phyloP scores from a whole-genome alignment of 53 echinoderm and acorn worm species.

The Echinometra lucunter region DNA sequence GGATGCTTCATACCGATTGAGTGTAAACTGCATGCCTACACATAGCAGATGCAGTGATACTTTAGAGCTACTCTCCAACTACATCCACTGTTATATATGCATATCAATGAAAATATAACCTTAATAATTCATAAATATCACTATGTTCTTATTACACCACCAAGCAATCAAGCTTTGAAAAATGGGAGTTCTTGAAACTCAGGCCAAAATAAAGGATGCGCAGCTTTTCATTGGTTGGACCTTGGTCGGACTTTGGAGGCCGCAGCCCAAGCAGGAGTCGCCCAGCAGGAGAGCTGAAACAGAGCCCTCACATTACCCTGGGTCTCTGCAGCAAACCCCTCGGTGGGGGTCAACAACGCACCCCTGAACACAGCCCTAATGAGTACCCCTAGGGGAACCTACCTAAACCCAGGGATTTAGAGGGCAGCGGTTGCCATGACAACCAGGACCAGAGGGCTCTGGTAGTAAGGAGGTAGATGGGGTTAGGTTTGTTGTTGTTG shows the following conservation, averaged over 20 bases:
- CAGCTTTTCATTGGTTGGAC: not conserved
- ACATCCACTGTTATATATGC: too few relatives aligned
- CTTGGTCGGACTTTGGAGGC: constrained; percentile 13
- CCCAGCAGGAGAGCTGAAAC: constrained; percentile 48
- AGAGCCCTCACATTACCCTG: constrained; percentile 37
- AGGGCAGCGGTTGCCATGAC: not conserved
- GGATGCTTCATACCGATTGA: not conserved
- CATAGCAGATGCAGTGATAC: too few relatives aligned
- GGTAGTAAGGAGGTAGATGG: not conserved
- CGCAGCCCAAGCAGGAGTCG: not conserved
- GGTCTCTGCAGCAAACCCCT: constrained; percentile 22
- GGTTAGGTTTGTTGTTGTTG: constrained; percentile 34
- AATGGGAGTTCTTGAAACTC: not conserved
- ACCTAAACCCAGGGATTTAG: constrained; percentile 16
- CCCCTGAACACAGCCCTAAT: constrained; percentile 52
- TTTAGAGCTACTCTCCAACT: too few relatives aligned
- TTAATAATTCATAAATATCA: too few relatives aligned
- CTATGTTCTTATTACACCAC: too few relatives aligned
- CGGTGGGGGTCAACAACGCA: constrained; percentile 8
- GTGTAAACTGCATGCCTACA: not conserved
- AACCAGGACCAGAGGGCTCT: constrained; percentile 42
- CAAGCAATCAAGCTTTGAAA: too few relatives aligned
- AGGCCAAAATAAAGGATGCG: not conserved
- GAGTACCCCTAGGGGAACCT: constrained; percentile 48
- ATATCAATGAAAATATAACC: too few relatives aligned